These are phyloP conservation scores for Galaxea fascicularis DNA, from an alignment of 92 coral and sea anemone genomes.

Conservation along the genomic window DNA sequence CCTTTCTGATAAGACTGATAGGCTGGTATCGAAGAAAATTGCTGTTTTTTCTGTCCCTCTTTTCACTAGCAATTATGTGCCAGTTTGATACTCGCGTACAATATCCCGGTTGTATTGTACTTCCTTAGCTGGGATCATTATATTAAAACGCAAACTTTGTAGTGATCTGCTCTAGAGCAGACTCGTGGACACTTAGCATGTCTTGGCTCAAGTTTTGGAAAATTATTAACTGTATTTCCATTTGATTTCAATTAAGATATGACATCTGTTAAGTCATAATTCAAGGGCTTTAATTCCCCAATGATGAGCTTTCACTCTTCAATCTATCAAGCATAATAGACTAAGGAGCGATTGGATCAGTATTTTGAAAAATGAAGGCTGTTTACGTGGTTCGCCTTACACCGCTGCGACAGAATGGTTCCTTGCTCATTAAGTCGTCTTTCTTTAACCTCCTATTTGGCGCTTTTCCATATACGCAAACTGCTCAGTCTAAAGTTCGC, in stretches of 20 bases:
- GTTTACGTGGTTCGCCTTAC: not conserved
- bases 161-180: not conserved
- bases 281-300: constrained; percentile 6
- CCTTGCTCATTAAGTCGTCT: not conserved
- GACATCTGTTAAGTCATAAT: not conserved
- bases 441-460: not conserved
- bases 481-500: not conserved
- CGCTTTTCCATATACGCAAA: not conserved
- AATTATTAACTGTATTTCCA: not conserved
- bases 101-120: not conserved
- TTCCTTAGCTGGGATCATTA: not conserved
- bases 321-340: not conserved
- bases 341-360: not conserved
- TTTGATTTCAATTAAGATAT: constrained; percentile 34
- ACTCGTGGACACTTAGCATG: not conserved
- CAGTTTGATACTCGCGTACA: not conserved
- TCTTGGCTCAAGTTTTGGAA: not conserved
- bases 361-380: constrained; percentile 4
- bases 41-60: too few species aligned
- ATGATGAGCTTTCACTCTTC: not conserved
- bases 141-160: not conserved
- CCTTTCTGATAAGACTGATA: not conserved
- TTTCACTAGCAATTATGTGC: not conserved
- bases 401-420: not conserved
- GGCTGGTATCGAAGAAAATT: not conserved